Base-by-base conservation (phyloP, 1,140 invertebrate genomes). In the Lordiphosa stackelbergi region DNA sequence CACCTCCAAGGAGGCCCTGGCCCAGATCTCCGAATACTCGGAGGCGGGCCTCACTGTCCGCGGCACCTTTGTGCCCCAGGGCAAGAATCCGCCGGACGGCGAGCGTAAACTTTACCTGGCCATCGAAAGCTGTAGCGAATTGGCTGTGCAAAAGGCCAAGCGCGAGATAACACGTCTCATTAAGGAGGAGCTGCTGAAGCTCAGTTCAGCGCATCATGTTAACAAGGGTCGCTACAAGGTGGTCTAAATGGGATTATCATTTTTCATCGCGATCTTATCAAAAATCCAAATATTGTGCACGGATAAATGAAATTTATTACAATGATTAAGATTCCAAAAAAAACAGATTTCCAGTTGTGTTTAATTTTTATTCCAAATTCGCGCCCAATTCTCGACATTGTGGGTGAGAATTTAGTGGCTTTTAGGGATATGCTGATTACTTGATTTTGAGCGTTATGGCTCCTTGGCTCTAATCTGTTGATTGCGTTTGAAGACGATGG, bases 11-110 rank as follows among this genome's bases (percentile, higher is more conserved):
- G 98, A 99, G 89, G 97, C 97, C 1, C 88, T 99, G 48, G 97
- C 97, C 1, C 97, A 99, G 85, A 99, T 99, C 69, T 97, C 96
- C 13, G 98, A 99, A 88, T 99, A 99, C 88, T 98, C 97, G 0
- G 98, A 99, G 88, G 98, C 98, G 3, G 98, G 98, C 43, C 95
- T 99, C 16, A 99, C 98, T 0, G 98, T 99, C 0, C 91, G 98
- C 34, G 98, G 98, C n/a, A 98, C 97, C 0, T 99, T 97, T 86
- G 96, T 97, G 45, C 94, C 93, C 0, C 90, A 94, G 7, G 95
- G 96, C n/a, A 97, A 97, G 88, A 89, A 91, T 12, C 93, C 94
- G 0, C 95, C 96, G 0, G 97, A 98, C 69, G 98, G 97, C 8
- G 98, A 99, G 73, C 90, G 98, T 9, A 99, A 99, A 87, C 89